phyloP scores from a whole-genome alignment of 2,113 vertebrate species.

The Pipa parva region DNA sequence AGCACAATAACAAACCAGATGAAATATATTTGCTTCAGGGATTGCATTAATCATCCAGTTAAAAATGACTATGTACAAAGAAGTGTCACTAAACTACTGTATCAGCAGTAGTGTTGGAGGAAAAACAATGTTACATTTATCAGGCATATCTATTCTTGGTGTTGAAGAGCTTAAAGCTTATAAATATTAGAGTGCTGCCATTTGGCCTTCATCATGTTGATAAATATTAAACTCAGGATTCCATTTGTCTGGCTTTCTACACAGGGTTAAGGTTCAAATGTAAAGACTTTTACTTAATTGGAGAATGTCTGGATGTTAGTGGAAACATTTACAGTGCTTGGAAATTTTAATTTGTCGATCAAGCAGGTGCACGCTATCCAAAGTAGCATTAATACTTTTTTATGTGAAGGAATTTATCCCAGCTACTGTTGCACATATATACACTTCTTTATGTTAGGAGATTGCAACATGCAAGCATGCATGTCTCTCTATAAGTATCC shows the following conservation, averaged over 20 bases:
- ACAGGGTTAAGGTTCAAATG: background rate
- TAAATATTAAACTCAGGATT: background rate
- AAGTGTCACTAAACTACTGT: no score
- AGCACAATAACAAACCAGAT: background rate
- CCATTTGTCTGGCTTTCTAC: background rate
- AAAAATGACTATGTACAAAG: background rate
- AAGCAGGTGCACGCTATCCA: background rate
- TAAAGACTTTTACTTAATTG: background rate
- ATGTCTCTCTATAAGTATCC: background rate
- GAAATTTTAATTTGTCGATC: constrained; percentile 3
- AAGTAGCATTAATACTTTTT: constrained; percentile 14
- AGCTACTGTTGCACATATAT: background rate
- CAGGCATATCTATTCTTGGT: no score
- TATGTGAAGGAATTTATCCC: constrained; percentile 2
- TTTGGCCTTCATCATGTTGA: background rate
- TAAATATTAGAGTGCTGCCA: background rate
- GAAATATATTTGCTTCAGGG: constrained; percentile 8
- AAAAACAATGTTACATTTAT: no score
- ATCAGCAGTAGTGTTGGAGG: no score
- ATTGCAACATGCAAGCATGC: background rate
- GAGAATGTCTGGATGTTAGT: background rate
- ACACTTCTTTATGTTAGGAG: background rate
- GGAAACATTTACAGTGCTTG: background rate
- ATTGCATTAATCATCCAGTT: background rate
- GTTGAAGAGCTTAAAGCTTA: no score